A percentile compares a stretch with the other conserved stretches of the same genome.
phyloP scores from a whole-genome alignment of 2,888 invertebrate genomes.

The Cristatella mucedo region DNA sequence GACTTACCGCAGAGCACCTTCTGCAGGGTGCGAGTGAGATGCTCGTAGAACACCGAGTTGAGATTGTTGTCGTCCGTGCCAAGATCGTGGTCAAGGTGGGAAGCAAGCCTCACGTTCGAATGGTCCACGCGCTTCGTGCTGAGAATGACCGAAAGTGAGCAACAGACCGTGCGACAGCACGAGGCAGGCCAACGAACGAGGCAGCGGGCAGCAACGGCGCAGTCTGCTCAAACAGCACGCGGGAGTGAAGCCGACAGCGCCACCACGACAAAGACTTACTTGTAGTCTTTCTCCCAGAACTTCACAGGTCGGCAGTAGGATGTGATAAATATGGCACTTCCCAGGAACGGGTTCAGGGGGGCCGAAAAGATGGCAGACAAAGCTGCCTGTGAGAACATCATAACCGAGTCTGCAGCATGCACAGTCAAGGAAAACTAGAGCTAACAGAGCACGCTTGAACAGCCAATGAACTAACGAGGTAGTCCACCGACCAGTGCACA shows the following conservation, averaged over 20 bases:
- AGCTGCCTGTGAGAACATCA: slow-evolving; percentile 83
- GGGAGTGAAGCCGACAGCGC: too few relatives aligned
- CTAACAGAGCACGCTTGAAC: too few relatives aligned
- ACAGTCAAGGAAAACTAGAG: neutral
- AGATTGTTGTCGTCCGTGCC: slow-evolving; percentile 83
- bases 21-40: slow-evolving; percentile 83
- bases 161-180: neutral
- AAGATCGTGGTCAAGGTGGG: slow-evolving; percentile 81
- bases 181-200: too few relatives aligned
- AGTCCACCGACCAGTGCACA: too few relatives aligned
- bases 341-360: slow-evolving; percentile 85
- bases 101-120: slow-evolving; percentile 82
- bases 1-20: slow-evolving; percentile 82
- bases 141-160: slow-evolving; percentile 16
- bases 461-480: too few relatives aligned
- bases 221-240: too few relatives aligned
- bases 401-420: slow-evolving; percentile 60
- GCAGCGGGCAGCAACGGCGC: too few relatives aligned
- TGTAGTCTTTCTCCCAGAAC: slow-evolving; percentile 98
- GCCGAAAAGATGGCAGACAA: slow-evolving; percentile 85
- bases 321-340: slow-evolving; percentile 93
- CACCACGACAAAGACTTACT: slow-evolving; percentile 41
- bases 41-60: slow-evolving; percentile 98
- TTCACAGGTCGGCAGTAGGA: slow-evolving; percentile 97
- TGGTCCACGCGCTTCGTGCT: slow-evolving; percentile 84